Evolutionary conservation across 1,140 invertebrate genomes (phyloP), one percentile per base, ranked within the genome.

Genomic region (Camponotus floridanus): DNA sequence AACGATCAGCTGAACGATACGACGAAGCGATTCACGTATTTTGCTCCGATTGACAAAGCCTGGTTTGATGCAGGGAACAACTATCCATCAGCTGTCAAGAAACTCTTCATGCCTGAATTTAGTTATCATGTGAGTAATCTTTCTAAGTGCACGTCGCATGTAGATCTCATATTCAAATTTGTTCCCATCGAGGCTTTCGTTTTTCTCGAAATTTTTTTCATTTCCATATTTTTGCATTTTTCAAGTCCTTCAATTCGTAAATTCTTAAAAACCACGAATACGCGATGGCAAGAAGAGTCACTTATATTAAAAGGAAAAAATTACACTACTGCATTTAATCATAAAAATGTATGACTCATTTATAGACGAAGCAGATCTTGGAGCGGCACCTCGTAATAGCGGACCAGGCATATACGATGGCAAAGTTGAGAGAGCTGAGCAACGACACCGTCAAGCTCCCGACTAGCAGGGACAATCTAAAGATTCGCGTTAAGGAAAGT

Each of bases 31-130:
- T 99, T 97, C 94, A 99, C 98, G 1, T 98, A 98, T 92, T 99
- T 99, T 92, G 98, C 98, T 1, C 98, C 98, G 1, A 96, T 97
- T 15, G 97, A 99, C 91, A 96, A 97, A 87, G 98, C 98, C 13
- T 99, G 98, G 98, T 95, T 96, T 33, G 96, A 96, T 78, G 96
- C 97, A 79, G 96, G 97, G 92, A 95, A 96, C 61, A 95, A 95
- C 61, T 96, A 96, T 91, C 98, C 98, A 2, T 97, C 98, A 11
- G 96, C 97, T 4, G 96, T 97, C 93, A 98, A 98, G 94, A 98
- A 98, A 92, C 94, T 98, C 11, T 98, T 98, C 89, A 98, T 97
- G 96, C 95, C 96, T 62, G 97, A 97, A 59, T 98, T 96, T 94
- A 95, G 96, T 62, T 98, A 98, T 94, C 97, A 98, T 93, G 98